Evolutionary conservation across 2,797 vertebrate species (phyloP), one percentile per base, ranked within the genome.

Genomic region (Cephalopachus bancanus): DNA sequence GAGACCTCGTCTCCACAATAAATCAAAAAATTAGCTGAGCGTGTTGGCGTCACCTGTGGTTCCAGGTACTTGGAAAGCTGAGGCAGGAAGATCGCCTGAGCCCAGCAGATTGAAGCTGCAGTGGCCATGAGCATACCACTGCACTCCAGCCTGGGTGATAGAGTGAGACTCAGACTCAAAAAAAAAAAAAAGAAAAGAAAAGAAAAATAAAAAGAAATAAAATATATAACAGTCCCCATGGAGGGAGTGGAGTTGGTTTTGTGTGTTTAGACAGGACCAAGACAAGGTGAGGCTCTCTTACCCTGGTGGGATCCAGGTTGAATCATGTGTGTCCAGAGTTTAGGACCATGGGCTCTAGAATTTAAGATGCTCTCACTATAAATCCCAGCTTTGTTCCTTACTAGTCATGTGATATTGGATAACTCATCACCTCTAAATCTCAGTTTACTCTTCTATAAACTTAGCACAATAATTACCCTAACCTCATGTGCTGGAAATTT

Each of bases 401-500:
- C 20, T 91, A 55, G 49, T 30, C 71, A n/a, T 72, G 7, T 87
- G 28, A 90, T 81, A 51, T 24, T 60, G 49, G 33, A 8, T 65
- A 44, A 88, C 11, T 86, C n/a, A 49, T 26, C 9, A 65, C 67
- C 24, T 60, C 22, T 94, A 76, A 94, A 16, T 55, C 15, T 84
- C 26, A 33, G 26, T 57, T 72, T 92, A 65, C 3, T 71, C 51
- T 89, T 88, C 28, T 53, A 26, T 44, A 83, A 81, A 84, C 28
- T 80, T 89, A 60, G 17, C 12, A 64, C 53, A 89, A 37, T 95
- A 89, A 89, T 71, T 84, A 83, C 9, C 37, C 24, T 93, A 91
- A 69, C 3, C 9, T 78, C n/a, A 51, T 26, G 14, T 67, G 10
- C 14, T 65, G 79, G 55, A 64, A 20, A 33, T 69, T 64, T 11